A percentile compares a stretch with the other conserved stretches of the same genome.
Evolutionary conservation across 2,797 vertebrate genomes (phyloP).

Genomic region (Molothrus aeneus): DNA sequence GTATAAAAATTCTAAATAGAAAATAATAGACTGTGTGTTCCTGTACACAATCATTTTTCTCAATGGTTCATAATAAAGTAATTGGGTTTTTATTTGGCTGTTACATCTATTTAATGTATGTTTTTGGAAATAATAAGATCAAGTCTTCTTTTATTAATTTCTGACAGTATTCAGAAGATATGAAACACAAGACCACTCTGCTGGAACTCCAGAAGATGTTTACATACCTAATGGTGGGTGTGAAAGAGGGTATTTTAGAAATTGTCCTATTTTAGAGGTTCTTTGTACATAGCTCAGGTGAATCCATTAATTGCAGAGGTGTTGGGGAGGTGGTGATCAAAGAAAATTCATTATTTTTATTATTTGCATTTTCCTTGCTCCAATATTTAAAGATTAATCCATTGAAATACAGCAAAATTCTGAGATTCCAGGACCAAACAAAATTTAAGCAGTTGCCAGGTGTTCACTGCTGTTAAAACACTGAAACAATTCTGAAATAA

Average conservation of each 20-base stretch:
- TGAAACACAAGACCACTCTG: conserved; percentile 98
- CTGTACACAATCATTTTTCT: not conserved
- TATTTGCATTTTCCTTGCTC: not conserved
- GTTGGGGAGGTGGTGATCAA: not conserved
- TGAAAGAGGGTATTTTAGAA: not conserved
- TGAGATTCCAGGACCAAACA: not conserved
- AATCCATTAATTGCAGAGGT: not conserved
- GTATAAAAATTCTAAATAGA: not conserved
- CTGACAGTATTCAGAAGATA: conserved; percentile 93
- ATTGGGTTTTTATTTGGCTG: not conserved
- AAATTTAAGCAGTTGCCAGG: not conserved
- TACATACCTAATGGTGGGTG: conserved; percentile 95
- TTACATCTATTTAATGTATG: not conserved
- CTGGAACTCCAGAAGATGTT: conserved; percentile 99
- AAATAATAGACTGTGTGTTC: not conserved
- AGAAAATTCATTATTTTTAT: not conserved
- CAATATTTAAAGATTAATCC: not conserved
- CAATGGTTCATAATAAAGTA: not conserved
- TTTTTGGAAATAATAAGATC: not conserved
- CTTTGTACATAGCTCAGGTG: not conserved
- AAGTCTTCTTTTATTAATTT: not conserved
- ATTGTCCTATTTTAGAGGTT: not conserved
- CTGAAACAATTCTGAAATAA: not conserved
- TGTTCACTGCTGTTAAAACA: not conserved
- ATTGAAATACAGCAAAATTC: not conserved